Evolutionary conservation across 2,797 vertebrate species (phyloP), one percentile per base, ranked within the genome.

Genomic region (Philypnodon macrostomus): DNA sequence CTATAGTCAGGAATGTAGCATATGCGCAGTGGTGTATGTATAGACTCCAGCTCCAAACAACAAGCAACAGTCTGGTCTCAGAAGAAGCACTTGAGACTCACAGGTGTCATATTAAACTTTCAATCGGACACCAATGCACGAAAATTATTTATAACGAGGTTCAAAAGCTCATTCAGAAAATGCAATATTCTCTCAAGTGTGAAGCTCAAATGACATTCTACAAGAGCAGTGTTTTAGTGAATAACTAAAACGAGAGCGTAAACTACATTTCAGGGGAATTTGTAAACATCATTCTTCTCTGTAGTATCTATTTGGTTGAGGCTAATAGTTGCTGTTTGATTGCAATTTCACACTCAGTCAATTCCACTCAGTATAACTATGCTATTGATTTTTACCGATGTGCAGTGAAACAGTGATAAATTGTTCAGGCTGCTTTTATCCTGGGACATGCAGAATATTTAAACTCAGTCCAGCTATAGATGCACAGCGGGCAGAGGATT

Each of bases 341-440:
- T 84, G 83, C 72, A 86, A 81, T 84, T 87, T 87, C 79, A 85
- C 71, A 79, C 72, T 79, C 71, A 71, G 73, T 83, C 78, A 85
- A 78, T 85, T 86, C 66, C 57, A 68, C 69, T 82, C 66, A 59
- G 69, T 62, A 71, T 75, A 83, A 85, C 39, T 53, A 75, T 60
- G 63, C 58, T 76, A 87, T 86, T 75, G 83, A 87, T 83, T 87
- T 82, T 62, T 44, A 69, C 67, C 55, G 60, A 63, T 63, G 77
- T 15, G 29, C n/a, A 15, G 46, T 52, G 63, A 73, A 81, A 70
- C 30, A 49, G 53, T 67, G 65, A 81, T 75, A 57, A 60, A 83
- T 83, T 78, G 70, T 67, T 47, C 35, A 70, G 52, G 69, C 59
- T 47, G 47, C 47, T 62, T 63, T 77, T 47, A 53, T 73, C 42